Percentiles rank a stretch among this genome's conserved stretches.
Evolutionary conservation across 2,888 invertebrate genomes (phyloP).

Genomic region (Sipha maydis): DNA sequence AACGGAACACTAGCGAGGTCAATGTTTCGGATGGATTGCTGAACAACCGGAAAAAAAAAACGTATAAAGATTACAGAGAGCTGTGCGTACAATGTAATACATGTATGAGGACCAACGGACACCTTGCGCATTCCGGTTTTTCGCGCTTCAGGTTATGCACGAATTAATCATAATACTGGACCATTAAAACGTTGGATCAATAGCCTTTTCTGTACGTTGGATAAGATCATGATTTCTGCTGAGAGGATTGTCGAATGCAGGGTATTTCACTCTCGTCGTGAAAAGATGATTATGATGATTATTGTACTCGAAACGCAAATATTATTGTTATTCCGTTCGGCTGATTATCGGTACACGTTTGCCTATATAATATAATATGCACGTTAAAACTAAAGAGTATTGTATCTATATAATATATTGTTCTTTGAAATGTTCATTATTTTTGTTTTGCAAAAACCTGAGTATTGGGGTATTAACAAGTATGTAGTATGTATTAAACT

Average conservation of each 20-base stretch:
- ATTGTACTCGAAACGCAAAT: neutral
- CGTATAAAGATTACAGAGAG: constrained; percentile 45
- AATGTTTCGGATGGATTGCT: constrained; percentile 61
- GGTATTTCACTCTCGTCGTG: neutral
- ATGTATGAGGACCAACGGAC: constrained; percentile 56
- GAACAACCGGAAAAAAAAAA: constrained; percentile 60
- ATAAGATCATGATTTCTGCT: constrained; percentile 48
- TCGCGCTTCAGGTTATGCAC: constrained; percentile 58
- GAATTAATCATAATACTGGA: constrained; percentile 54
- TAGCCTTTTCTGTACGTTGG: constrained; percentile 41
- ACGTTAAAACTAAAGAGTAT: no score
- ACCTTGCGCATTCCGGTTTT: constrained; percentile 59
- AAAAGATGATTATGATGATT: neutral
- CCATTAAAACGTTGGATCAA: constrained; percentile 52
- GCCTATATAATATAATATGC: neutral
- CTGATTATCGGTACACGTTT: neutral
- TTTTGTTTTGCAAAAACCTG: no score
- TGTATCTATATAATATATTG: no score
- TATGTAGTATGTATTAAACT: no score
- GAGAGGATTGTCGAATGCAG: neutral
- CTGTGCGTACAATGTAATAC: neutral
- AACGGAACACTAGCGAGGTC: constrained; percentile 56
- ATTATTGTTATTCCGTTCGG: neutral
- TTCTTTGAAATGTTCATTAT: no score
- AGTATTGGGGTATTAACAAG: no score